Evolutionary conservation across 1,140 invertebrate genomes (phyloP).

Genomic region (Odontomachus brunneus): DNA sequence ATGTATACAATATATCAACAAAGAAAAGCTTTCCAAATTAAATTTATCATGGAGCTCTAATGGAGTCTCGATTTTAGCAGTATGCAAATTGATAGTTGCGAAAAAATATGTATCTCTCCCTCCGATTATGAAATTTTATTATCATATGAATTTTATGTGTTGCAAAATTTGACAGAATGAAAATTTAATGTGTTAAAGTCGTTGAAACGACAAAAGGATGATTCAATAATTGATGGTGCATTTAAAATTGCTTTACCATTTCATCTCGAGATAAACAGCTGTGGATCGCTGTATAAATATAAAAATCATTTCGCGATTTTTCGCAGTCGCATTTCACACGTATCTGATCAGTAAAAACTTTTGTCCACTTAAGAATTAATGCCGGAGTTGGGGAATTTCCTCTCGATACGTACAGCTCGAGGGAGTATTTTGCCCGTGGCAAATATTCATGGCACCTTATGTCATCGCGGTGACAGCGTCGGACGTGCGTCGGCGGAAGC

Average conservation of each 20-base stretch:
- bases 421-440: too few species aligned
- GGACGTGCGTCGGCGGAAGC: neutral
- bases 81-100: neutral
- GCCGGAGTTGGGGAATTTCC: neutral
- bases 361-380: neutral
- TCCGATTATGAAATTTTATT: neutral
- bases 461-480: neutral
- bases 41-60: neutral
- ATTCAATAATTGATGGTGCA: too few species aligned
- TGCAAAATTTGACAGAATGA: too few species aligned
- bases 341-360: neutral
- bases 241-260: too few species aligned
- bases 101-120: neutral
- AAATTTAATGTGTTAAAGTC: too few species aligned
- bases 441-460: neutral
- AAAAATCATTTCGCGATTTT: neutral
- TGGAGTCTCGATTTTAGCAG: neutral
- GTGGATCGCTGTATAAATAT: too few species aligned
- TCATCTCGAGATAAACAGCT: too few species aligned
- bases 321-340: too few species aligned
- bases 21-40: neutral
- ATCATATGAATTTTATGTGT: neutral
- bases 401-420: neutral
- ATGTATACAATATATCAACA: neutral
- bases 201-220: too few species aligned